Evolutionary conservation across 2,888 invertebrate genomes (phyloP), one percentile per base, ranked within the genome.

Genomic region (Theristus sp.): DNA sequence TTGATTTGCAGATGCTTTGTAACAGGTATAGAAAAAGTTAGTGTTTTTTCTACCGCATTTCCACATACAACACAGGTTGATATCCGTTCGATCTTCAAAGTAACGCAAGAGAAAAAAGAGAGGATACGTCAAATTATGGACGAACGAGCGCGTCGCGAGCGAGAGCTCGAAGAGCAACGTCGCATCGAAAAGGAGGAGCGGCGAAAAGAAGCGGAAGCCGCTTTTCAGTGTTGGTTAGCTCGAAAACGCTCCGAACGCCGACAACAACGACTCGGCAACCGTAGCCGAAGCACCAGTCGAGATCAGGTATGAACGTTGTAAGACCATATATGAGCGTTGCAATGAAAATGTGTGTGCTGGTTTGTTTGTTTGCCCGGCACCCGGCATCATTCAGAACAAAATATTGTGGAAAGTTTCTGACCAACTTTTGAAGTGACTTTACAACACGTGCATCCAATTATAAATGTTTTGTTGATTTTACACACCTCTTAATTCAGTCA

Each of bases 191-290:
- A 29, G 31, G 59, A 59, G 31, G 2, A 24, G 31, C 52, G 54
- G 26, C 53, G 59, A 2, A 31, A 29, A 22, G 59, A 59, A 38
- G 59, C 59, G 24, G 59, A 59, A 25, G 52, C 53, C 24, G 59
- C 59, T 31, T 59, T 59, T 28, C 49, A 53, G 54, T 29, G 31
- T 10, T 59, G 59, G 59, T 31, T 59, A 10, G 59, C 28, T 1
- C 52, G 59, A 2, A 59, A 59, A 49, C 20, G 24, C 3, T 49
- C 49, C n/a, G 49, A 49, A 49, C 49, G 49, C 20, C 49, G 49
- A 10, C 10, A 38, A 20, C n/a, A 10, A n/a, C n/a, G n/a, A 24
- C 3, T 6, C 49, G n/a, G 3, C 20, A 24, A 17, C 24, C 13
- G 49, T 10, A n/a, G n/a, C 20, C 49, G 49, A 10, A 49, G 49